Percentiles rank a stretch among this genome's conserved stretches.
Evolutionary conservation across 1,140 invertebrate species (phyloP).

Genomic region (Cydia fagiglandana): DNA sequence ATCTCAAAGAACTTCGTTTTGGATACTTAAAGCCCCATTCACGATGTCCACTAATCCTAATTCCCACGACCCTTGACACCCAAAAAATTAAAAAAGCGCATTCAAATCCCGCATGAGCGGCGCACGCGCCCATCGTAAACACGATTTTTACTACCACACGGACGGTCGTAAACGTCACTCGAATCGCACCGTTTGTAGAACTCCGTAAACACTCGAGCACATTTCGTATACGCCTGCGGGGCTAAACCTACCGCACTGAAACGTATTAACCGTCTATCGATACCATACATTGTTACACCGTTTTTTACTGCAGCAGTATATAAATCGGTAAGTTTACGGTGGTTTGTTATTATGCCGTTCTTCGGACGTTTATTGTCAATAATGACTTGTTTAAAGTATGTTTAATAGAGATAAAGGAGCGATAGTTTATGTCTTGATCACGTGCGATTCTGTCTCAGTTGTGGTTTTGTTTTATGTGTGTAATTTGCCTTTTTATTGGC

Average conservation of each 20-base stretch:
- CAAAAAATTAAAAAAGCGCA: conserved; percentile 17
- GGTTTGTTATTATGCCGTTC: conserved; percentile 76
- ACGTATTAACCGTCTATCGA: conserved; percentile 9
- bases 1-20: no score
- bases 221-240: conserved; percentile 75
- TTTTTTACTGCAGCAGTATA: conserved; percentile 42
- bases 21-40: background rate
- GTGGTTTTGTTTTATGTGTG: conserved; percentile 67
- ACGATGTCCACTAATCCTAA: background rate
- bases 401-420: conserved; percentile 76
- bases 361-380: conserved; percentile 76
- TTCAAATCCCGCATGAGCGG: conserved; percentile 46
- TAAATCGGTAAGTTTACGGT: conserved; percentile 76
- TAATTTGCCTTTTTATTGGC: conserved; percentile 72
- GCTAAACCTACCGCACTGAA: conserved; percentile 49
- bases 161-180: conserved; percentile 76
- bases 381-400: conserved; percentile 78
- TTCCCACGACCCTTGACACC: conserved; percentile 17
- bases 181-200: conserved; percentile 76
- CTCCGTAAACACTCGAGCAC: conserved; percentile 74
- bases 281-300: background rate
- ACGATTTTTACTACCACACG: conserved; percentile 78
- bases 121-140: conserved; percentile 70
- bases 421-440: conserved; percentile 75
- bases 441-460: conserved; percentile 51